Evolutionary conservation across 2,113 vertebrate species (phyloP).

Genomic region (Notechis scutatus): DNA sequence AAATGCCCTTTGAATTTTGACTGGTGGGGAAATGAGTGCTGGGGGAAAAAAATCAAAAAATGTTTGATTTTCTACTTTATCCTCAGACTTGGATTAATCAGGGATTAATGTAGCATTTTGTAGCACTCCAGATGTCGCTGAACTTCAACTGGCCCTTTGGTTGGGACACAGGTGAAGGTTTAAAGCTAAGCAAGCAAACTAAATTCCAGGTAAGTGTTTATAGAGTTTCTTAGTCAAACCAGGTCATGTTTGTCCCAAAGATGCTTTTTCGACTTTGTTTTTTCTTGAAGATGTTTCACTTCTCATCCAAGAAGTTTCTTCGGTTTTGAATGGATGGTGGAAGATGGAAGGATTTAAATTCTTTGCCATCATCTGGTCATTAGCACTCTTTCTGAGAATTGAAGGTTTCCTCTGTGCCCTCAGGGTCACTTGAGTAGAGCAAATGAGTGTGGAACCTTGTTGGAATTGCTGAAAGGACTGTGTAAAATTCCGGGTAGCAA

Average conservation of each 20-base stretch:
- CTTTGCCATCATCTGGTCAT: background rate
- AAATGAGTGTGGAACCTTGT: background rate
- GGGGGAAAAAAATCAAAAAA: background rate
- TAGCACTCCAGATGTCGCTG: background rate
- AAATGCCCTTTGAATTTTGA: background rate
- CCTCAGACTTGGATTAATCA: background rate
- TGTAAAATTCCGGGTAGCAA: background rate
- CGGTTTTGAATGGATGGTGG: background rate
- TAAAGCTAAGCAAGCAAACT: background rate
- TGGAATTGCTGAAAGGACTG: background rate
- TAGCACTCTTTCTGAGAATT: background rate
- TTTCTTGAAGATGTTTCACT: background rate
- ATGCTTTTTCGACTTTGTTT: background rate
- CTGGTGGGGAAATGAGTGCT: background rate
- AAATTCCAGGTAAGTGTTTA: background rate
- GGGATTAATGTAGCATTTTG: background rate
- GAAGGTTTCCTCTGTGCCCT: background rate
- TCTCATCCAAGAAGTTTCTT: background rate
- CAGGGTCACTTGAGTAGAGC: background rate
- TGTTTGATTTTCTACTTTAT: background rate
- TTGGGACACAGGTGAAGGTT: background rate
- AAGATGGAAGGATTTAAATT: background rate
- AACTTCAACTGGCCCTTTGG: background rate
- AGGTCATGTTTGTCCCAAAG: background rate
- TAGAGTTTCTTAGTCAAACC: background rate